A percentile compares a stretch with the other conserved stretches of the same genome.
Conservation (phyloP, 1,140 invertebrate species). For the Scaptomyza montana region DNA sequence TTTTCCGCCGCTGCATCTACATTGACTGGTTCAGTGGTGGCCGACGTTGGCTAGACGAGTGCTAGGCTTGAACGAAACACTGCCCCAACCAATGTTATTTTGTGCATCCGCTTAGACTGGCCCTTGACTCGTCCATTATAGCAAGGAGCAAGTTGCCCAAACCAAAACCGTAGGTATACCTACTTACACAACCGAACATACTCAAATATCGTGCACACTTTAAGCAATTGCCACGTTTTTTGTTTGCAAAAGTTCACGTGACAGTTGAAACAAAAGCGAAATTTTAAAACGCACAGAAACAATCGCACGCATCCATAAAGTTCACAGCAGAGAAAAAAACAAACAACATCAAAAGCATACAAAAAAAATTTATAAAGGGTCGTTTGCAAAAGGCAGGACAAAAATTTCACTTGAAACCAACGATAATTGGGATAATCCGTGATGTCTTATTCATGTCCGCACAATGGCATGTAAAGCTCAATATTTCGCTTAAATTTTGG, state of each 20-base stretch:
- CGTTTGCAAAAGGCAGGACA: constrained; percentile 18
- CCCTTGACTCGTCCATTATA: too few species aligned
- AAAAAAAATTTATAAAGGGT: constrained; percentile 9
- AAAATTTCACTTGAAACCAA: constrained; percentile 43
- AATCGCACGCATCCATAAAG: constrained; percentile 5
- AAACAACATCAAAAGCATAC: constrained; percentile 2
- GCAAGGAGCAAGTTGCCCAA: too few species aligned
- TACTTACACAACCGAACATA: constrained; percentile 10
- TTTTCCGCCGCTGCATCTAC: too few species aligned
- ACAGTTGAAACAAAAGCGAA: constrained; percentile 36
- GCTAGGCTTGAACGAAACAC: too few species aligned
- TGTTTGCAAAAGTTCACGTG: constrained; percentile 30
- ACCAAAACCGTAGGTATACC: background rate
- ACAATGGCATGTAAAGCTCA: constrained; percentile 25
- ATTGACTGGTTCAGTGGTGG: too few species aligned
- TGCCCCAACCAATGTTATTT: too few species aligned
- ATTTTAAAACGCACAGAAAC: constrained; percentile 37
- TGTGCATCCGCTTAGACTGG: too few species aligned
- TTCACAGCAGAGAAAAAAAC: background rate
- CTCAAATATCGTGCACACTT: constrained; percentile 35
- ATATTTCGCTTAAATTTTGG: background rate
- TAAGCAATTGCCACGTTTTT: constrained; percentile 36
- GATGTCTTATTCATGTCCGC: constrained; percentile 44
- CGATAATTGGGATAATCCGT: constrained; percentile 59
- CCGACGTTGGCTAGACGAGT: too few species aligned